These are phyloP conservation scores for Phodopus roborovskii DNA, from an alignment of 2,113 vertebrate species.

Conservation along the genomic window DNA sequence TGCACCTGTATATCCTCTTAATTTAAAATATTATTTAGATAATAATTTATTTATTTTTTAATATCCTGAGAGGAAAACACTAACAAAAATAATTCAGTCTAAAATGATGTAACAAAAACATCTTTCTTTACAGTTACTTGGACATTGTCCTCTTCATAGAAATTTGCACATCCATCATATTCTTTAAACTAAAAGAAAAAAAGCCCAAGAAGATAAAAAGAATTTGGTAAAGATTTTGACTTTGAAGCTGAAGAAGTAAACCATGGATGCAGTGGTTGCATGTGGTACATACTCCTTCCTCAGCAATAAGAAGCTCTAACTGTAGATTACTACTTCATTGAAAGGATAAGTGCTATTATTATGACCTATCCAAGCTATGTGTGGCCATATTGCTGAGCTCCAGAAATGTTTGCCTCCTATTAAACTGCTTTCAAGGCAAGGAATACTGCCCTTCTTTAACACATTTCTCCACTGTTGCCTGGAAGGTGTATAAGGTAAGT, in stretches of 20 bases:
- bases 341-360: background rate
- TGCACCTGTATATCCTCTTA: background rate
- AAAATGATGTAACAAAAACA: background rate
- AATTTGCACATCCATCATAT: background rate
- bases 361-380: background rate
- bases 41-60: conserved; percentile 41
- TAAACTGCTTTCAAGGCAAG: background rate
- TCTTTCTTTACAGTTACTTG: conserved; percentile 39
- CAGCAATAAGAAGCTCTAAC: background rate
- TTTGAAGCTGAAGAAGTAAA: background rate
- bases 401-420: background rate
- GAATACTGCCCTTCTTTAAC: background rate
- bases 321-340: background rate
- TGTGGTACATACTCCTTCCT: background rate
- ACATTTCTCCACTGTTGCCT: background rate
- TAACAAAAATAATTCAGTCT: conserved; percentile 44
- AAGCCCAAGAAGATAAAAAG: background rate
- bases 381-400: background rate
- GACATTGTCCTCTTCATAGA: background rate
- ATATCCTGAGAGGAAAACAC: background rate
- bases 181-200: conserved; percentile 33
- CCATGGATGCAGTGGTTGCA: background rate
- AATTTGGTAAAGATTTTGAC: background rate
- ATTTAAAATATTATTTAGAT: conserved; percentile 16
- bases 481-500: background rate